phyloP scores from a whole-genome alignment of 2,797 vertebrate species.

The Microtus californicus region DNA sequence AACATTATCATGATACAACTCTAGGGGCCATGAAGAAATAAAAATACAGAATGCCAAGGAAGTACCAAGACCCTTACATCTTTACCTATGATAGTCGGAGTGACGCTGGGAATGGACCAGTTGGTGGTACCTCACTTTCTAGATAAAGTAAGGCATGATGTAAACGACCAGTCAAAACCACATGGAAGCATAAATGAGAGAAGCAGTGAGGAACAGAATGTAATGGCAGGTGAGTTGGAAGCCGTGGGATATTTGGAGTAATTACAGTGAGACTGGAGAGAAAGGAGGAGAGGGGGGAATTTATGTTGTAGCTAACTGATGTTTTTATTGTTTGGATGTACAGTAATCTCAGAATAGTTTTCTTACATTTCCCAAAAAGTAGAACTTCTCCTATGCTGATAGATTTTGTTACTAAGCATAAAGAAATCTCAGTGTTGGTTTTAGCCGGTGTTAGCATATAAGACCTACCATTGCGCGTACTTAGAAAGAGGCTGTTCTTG shows the following conservation, averaged over 20 bases:
- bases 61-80: fast-evolving
- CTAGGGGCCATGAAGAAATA: background rate
- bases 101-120: too few relatives aligned
- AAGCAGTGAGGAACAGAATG: background rate
- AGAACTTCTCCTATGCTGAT: background rate
- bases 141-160: background rate
- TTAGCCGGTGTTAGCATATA: background rate
- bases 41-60: background rate
- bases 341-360: background rate
- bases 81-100: background rate
- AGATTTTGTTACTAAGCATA: background rate
- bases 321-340: background rate
- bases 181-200: background rate
- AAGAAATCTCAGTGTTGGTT: background rate
- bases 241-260: fast-evolving
- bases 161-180: background rate
- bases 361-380: background rate
- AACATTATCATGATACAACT: background rate
- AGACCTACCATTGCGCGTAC: background rate
- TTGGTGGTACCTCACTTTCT: background rate
- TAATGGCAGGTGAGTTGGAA: background rate
- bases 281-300: background rate
- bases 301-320: background rate
- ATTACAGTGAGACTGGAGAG: background rate
- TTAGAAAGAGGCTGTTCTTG: background rate